Evolutionary conservation across 2,113 vertebrate species (phyloP), one percentile per base, ranked within the genome.

Genomic region (Mellivora capensis): DNA sequence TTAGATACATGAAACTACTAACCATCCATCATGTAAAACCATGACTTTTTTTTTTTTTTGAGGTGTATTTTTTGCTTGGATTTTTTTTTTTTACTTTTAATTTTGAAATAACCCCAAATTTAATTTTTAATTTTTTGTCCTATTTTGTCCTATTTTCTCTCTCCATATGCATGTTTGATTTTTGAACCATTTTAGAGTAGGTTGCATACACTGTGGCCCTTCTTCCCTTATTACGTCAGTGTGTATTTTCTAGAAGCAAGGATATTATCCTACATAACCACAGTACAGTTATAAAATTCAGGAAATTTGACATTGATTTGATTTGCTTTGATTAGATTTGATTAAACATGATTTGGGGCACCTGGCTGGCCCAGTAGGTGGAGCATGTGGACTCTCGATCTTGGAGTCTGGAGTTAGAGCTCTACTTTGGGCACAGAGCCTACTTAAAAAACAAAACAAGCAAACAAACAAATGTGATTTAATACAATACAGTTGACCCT

Each of bases 51-150:
- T 92, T 87, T 21, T 93, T 88, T 62, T 95, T 52, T 67, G 8
- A 87, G 23, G 47, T n/a, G 31, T 52, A 81, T 83, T 77, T 76
- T 61, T 52, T 80, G n/a, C 80, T 95, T 59, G 31, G 7, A 27
- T 44, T 89, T 37, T n/a, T 90, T 47, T 94, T 47, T 92, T 88
- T 14, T 47, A 62, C 12, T 95, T 92, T 83, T 47, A 57, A 81
- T 89, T 79, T 77, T 71, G 21, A 94, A 80, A 86, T 67, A 59
- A 54, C 76, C 57, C 84, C n/a, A 88, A 94, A 88, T 87, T 91
- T 76, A 59, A n/a, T 29, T 82, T 91, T 87, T 69, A 67, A 52
- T 37, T 52, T 49, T 87, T 91, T 74, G 3, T 83, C 34, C 39
- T 27, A 1, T 49, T 87, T 59, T n/a, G n/a, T n/a, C n/a, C n/a